Percentiles rank a stretch among this genome's conserved stretches.
Conservation (phyloP, 2,888 invertebrate species). For the Brenthis daphne region DNA sequence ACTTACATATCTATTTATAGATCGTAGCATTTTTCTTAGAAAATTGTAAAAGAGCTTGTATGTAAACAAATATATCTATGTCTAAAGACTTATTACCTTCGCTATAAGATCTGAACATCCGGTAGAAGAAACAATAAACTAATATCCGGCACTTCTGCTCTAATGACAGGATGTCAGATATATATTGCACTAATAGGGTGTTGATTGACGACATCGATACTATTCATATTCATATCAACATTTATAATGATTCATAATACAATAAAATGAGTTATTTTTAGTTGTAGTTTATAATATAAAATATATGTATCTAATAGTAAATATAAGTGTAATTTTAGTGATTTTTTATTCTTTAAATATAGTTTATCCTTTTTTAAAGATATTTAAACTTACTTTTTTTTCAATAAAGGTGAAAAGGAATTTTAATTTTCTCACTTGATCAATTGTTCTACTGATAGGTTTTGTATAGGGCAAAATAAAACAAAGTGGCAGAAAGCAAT, state of each 20-base stretch:
- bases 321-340: too few relatives aligned
- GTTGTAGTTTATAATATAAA: too few relatives aligned
- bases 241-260: too few relatives aligned
- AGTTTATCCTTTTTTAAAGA: too few relatives aligned
- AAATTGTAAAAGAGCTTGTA: background rate
- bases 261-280: too few relatives aligned
- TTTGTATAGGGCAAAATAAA: slow-evolving; percentile 57
- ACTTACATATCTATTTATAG: too few relatives aligned
- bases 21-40: too few relatives aligned
- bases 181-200: slow-evolving; percentile 24
- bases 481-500: slow-evolving; percentile 76
- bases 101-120: background rate
- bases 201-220: slow-evolving; percentile 41
- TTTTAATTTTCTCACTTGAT: slow-evolving; percentile 17
- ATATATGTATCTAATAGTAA: too few relatives aligned
- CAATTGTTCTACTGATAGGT: slow-evolving; percentile 33
- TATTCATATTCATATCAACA: slow-evolving; percentile 26
- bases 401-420: slow-evolving; percentile 6
- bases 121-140: slow-evolving; percentile 24
- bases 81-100: slow-evolving; percentile 4
- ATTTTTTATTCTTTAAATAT: too few relatives aligned
- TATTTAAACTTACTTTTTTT: background rate
- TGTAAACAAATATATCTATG: background rate
- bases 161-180: slow-evolving; percentile 36
- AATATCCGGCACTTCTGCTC: slow-evolving; percentile 35